phyloP scores from a whole-genome alignment of 2,888 invertebrate species.

The Palloptera scutellata region DNA sequence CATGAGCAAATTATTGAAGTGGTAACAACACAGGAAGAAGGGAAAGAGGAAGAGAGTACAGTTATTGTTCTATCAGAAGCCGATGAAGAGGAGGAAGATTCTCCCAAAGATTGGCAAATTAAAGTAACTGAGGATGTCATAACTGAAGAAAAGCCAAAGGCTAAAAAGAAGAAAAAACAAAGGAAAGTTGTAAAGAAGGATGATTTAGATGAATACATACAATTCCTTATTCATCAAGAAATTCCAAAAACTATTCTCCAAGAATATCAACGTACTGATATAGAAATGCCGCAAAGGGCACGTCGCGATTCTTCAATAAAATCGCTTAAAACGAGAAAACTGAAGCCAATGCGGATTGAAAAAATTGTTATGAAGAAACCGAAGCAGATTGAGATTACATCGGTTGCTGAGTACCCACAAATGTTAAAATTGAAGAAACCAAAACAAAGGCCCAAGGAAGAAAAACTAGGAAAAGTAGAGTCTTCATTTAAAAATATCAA shows the following conservation, averaged over 20 bases:
- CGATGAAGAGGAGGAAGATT: slow-evolving; percentile 30
- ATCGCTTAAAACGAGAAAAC: slow-evolving; percentile 47
- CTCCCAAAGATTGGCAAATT: slow-evolving; percentile 36
- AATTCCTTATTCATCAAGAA: slow-evolving; percentile 61
- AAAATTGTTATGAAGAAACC: slow-evolving; percentile 68
- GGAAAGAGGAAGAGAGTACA: slow-evolving; percentile 52
- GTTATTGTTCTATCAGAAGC: slow-evolving; percentile 46
- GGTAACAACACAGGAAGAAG: slow-evolving; percentile 49
- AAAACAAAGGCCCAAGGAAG: slow-evolving; percentile 55
- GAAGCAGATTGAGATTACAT: slow-evolving; percentile 70
- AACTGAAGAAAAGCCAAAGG: slow-evolving; percentile 38
- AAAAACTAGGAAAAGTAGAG: slow-evolving; percentile 66
- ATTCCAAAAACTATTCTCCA: slow-evolving; percentile 63
- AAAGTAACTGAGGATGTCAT: slow-evolving; percentile 44
- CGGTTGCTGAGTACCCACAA: slow-evolving; percentile 69
- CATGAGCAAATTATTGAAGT: slow-evolving; percentile 53
- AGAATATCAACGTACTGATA: slow-evolving; percentile 61
- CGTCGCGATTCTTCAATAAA: slow-evolving; percentile 52
- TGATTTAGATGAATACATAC: slow-evolving; percentile 62
- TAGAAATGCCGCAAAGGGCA: slow-evolving; percentile 58
- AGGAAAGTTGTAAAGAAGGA: slow-evolving; percentile 55
- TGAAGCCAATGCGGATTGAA: slow-evolving; percentile 70
- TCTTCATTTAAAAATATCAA: slow-evolving; percentile 73
- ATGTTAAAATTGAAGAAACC: slow-evolving; percentile 72
- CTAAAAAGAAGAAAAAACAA: slow-evolving; percentile 53